Evolutionary conservation across 2,888 invertebrate genomes (phyloP).

Genomic region (Ochlodes sylvanus): DNA sequence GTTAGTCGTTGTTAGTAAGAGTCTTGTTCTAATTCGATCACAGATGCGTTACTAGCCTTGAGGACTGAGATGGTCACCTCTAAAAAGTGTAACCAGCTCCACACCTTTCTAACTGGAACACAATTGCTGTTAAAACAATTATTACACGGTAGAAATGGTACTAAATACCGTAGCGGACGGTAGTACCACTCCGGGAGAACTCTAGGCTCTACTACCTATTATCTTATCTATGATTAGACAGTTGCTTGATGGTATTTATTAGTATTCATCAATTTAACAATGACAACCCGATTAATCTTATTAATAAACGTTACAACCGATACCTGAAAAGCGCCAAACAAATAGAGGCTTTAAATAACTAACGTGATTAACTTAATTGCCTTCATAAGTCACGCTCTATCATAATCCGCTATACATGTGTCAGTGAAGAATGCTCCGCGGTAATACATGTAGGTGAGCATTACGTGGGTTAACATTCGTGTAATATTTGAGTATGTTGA

Average conservation of each 20-base stretch:
- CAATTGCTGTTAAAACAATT: too few relatives aligned
- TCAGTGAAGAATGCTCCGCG: conserved; percentile 17
- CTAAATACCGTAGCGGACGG: too few relatives aligned
- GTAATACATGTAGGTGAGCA: conserved; percentile 9
- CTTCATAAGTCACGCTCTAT: conserved; percentile 28
- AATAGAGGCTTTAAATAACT: conserved; percentile 20
- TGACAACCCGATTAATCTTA: background rate
- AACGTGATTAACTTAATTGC: conserved; percentile 29
- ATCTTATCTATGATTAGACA: too few relatives aligned
- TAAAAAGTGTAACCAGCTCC: too few relatives aligned
- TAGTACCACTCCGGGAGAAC: too few relatives aligned
- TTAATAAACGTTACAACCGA: conserved; percentile 5
- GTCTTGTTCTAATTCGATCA: too few relatives aligned
- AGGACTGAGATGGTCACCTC: too few relatives aligned
- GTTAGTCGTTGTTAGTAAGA: too few relatives aligned
- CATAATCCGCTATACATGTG: conserved; percentile 15
- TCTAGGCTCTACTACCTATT: too few relatives aligned
- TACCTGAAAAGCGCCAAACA: conserved; percentile 12
- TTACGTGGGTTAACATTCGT: conserved; percentile 5
- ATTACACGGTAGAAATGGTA: too few relatives aligned
- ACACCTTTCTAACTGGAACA: too few relatives aligned
- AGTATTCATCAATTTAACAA: background rate
- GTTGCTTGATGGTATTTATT: background rate
- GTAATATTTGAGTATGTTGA: background rate
- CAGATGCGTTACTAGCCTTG: too few relatives aligned